phyloP scores from a whole-genome alignment of 2,888 invertebrate genomes.

The Campoplex nolae region DNA sequence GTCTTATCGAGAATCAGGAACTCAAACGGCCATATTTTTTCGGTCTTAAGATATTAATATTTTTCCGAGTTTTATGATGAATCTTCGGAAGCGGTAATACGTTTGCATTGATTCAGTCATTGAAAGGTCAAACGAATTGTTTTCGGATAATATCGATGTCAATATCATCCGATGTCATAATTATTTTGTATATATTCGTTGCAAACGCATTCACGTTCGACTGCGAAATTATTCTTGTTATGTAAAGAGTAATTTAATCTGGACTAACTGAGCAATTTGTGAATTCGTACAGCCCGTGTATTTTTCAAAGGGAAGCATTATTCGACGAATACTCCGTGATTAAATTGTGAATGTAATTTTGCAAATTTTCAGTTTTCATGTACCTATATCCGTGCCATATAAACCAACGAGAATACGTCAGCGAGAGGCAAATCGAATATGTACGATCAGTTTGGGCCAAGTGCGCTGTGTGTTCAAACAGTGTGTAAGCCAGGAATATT shows the following conservation, averaged over 20 bases:
- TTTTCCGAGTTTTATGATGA: background rate
- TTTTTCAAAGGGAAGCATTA: background rate
- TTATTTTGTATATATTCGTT: background rate
- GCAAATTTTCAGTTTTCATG: constrained; percentile 50
- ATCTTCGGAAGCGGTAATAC: background rate
- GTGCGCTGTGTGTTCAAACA: constrained; percentile 51
- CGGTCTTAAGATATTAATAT: background rate
- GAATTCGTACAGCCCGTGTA: background rate
- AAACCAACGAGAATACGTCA: constrained; percentile 48
- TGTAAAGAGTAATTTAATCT: constrained; percentile 5
- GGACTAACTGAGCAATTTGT: background rate
- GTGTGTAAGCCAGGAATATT: constrained; percentile 63
- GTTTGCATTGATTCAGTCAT: background rate
- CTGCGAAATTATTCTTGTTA: background rate
- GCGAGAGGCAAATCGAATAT: constrained; percentile 38
- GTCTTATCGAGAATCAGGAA: background rate
- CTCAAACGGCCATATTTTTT: background rate
- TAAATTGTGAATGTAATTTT: constrained; percentile 37
- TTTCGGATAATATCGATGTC: background rate
- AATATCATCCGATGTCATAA: background rate
- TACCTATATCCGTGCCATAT: constrained; percentile 29
- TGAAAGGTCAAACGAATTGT: background rate
- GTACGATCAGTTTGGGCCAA: constrained; percentile 45
- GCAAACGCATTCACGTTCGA: background rate
- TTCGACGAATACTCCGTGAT: constrained; percentile 17